Percentiles rank a stretch among this genome's conserved stretches.
These are phyloP conservation scores for Listronotus bonariensis DNA, from an alignment of 1,140 invertebrate genomes.

Conservation along the genomic window DNA sequence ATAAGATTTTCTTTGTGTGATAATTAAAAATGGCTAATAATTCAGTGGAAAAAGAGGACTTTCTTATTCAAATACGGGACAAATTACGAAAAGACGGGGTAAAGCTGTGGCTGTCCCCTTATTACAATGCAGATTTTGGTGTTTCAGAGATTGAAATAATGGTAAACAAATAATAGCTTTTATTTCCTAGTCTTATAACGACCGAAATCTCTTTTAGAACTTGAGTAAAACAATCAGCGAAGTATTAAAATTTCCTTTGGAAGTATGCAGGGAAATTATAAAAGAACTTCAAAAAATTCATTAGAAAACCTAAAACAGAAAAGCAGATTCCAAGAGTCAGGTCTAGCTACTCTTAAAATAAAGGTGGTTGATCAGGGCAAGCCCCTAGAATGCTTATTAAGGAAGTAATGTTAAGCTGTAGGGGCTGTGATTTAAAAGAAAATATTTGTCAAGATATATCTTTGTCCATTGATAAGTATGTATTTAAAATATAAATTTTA, in stretches of 20 bases:
- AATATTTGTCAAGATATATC: constrained; percentile 59
- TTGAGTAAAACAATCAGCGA: constrained; percentile 61
- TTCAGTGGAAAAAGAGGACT: constrained; percentile 60
- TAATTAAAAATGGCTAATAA: constrained; percentile 10
- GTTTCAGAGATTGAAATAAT: constrained; percentile 56
- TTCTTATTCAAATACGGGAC: constrained; percentile 65
- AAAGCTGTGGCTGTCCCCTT: constrained; percentile 75
- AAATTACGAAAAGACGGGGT: constrained; percentile 68
- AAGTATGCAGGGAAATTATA: constrained; percentile 60
- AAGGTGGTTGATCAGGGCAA: constrained; percentile 58
- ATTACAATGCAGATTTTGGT: constrained; percentile 60
- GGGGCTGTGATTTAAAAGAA: constrained; percentile 62
- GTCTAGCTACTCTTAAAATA: constrained; percentile 66
- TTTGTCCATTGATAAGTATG: constrained; percentile 57
- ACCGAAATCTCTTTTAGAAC: constrained; percentile 55
- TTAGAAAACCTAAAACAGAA: constrained; percentile 68
- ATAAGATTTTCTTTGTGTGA: too few relatives aligned
- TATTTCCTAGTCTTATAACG: too few relatives aligned
- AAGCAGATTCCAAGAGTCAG: constrained; percentile 66
- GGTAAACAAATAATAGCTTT: constrained; percentile 45
- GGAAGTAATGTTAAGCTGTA: constrained; percentile 57
- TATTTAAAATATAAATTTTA: background rate
- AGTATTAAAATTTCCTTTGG: constrained; percentile 59
- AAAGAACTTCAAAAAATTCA: constrained; percentile 69
- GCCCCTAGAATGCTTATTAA: constrained; percentile 56